Conservation (phyloP, 2,113 vertebrate species). For the Ploceus nigricollis region DNA sequence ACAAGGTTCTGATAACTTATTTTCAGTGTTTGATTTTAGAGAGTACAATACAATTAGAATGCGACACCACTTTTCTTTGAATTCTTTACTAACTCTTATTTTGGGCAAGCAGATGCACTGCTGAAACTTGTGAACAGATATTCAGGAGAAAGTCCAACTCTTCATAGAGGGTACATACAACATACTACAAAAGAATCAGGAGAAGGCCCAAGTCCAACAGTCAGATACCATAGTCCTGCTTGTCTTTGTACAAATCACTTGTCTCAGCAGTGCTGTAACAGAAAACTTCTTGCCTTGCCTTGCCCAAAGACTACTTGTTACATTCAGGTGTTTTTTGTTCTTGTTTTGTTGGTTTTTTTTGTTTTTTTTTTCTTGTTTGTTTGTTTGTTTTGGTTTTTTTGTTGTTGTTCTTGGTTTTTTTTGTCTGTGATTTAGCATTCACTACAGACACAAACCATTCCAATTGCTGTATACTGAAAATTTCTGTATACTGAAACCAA, state of each 20-base stretch:
- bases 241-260: not conserved
- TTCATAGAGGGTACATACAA: fast-evolving
- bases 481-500: not conserved
- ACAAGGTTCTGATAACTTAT: not conserved
- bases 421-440: not conserved
- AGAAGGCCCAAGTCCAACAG: not conserved
- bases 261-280: not conserved
- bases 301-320: not conserved
- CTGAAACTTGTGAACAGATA: not conserved
- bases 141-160: not conserved
- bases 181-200: not conserved
- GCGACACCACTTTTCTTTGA: not conserved
- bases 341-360: not conserved
- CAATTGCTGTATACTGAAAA: not conserved
- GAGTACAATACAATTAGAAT: not conserved
- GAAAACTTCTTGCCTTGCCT: not conserved
- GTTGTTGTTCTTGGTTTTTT: not conserved
- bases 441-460: not conserved
- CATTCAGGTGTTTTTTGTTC: not conserved
- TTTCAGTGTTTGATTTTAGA: not conserved
- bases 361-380: too few species aligned
- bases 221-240: not conserved
- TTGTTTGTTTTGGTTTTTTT: too few species aligned
- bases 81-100: not conserved
- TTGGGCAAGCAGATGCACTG: not conserved